phyloP scores from a whole-genome alignment of 2,113 vertebrate species.

The Proteles cristata region DNA sequence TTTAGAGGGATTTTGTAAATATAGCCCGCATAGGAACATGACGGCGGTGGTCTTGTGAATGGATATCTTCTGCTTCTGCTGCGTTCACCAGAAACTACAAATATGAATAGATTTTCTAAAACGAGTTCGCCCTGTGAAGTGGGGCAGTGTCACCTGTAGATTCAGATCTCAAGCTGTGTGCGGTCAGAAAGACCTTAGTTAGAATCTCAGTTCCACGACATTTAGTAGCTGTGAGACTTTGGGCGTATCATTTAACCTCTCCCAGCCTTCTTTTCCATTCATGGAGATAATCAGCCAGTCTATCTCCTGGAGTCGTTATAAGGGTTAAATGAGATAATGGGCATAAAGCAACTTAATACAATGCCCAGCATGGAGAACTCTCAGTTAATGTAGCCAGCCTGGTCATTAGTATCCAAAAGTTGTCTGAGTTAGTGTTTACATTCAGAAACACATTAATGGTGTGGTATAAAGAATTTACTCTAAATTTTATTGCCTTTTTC shows the following conservation, averaged over 20 bases:
- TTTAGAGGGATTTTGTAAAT: neutral
- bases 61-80: neutral
- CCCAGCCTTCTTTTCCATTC: neutral
- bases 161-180: neutral
- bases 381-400: neutral
- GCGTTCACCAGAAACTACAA: neutral
- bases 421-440: neutral
- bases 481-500: neutral
- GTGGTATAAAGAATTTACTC: neutral
- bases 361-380: neutral
- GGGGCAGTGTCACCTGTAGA: neutral
- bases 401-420: neutral
- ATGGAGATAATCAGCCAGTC: neutral
- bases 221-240: neutral
- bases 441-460: neutral
- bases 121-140: neutral
- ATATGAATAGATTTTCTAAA: slow-evolving; percentile 7
- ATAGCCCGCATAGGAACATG: neutral
- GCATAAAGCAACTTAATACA: neutral
- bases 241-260: neutral
- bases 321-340: slow-evolving; percentile 52
- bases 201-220: neutral
- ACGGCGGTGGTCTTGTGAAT: neutral
- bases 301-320: neutral
- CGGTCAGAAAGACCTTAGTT: neutral